A percentile compares a stretch with the other conserved stretches of the same genome.
These are phyloP conservation scores for Marisa cornuarietis DNA, from an alignment of 1,140 invertebrate species.

Conservation along the genomic window DNA sequence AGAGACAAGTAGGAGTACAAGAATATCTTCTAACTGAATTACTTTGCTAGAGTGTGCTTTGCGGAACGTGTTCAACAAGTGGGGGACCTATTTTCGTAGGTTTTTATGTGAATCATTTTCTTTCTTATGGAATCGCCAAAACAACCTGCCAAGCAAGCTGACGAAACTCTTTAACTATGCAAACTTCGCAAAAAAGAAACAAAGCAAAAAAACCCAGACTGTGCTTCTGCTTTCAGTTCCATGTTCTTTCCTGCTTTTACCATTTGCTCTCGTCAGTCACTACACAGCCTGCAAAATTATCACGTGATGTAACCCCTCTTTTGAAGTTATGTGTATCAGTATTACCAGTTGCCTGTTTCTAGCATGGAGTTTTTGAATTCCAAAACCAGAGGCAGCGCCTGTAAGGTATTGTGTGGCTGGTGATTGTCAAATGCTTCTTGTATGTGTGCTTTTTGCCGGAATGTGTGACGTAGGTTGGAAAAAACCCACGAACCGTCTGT, in stretches of 20 bases:
- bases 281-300: neutral
- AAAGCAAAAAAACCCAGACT: neutral
- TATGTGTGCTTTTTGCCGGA: neutral
- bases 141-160: too few species aligned
- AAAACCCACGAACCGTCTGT: neutral
- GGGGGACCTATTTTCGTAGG: too few species aligned
- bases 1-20: too few species aligned
- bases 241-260: neutral
- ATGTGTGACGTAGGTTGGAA: neutral
- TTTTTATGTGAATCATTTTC: too few species aligned
- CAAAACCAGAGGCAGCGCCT: neutral
- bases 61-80: too few species aligned
- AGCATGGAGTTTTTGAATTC: neutral
- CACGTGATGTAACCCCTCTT: neutral
- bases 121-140: too few species aligned
- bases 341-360: constrained; percentile 2
- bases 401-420: neutral
- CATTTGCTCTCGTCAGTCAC: neutral
- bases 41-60: too few species aligned
- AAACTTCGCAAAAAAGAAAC: too few species aligned
- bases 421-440: neutral
- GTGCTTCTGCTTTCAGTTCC: neutral
- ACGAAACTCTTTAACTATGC: too few species aligned
- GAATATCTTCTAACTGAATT: too few species aligned
- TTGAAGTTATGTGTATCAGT: neutral